phyloP scores from a whole-genome alignment of 2,113 vertebrate genomes.

The Crotalus horridus region DNA sequence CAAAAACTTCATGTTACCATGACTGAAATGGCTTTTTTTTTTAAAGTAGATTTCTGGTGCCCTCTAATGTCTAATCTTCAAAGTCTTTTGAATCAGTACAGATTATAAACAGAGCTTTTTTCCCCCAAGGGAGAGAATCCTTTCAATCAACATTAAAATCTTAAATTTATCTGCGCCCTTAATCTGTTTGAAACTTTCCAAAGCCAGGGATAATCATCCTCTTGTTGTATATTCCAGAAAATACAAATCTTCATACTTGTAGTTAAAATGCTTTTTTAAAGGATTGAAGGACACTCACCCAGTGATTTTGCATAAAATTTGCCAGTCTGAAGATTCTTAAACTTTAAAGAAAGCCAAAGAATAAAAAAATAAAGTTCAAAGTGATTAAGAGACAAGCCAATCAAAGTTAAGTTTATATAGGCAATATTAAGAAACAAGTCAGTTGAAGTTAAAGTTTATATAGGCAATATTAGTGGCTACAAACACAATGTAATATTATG shows the following conservation, averaged over 20 bases:
- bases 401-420: neutral
- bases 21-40: neutral
- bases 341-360: neutral
- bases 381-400: neutral
- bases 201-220: neutral
- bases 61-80: neutral
- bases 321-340: neutral
- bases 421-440: neutral
- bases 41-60: neutral
- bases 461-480: neutral
- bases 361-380: neutral
- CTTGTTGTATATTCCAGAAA: neutral
- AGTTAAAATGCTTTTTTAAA: neutral
- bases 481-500: neutral
- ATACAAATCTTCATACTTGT: neutral
- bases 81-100: neutral
- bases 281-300: neutral
- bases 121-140: neutral
- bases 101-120: neutral
- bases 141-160: neutral
- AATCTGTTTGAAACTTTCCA: neutral
- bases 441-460: neutral
- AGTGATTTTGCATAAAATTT: neutral
- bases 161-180: neutral
- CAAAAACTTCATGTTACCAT: neutral